Conservation (phyloP, 2,113 vertebrate genomes). For the Indicator indicator region DNA sequence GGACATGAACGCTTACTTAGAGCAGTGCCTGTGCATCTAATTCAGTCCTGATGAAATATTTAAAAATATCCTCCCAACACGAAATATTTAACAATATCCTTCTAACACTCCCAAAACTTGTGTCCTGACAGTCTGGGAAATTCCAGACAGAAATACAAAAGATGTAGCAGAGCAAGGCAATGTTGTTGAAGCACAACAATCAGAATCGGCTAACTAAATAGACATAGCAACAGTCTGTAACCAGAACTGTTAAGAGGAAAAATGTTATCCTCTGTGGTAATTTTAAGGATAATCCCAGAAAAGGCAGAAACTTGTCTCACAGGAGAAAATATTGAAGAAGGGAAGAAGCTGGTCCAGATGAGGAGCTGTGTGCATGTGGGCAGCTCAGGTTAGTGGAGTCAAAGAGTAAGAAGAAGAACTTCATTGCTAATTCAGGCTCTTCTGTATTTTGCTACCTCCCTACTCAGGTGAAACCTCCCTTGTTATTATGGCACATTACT, state of each 20-base stretch:
- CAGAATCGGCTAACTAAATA: background rate
- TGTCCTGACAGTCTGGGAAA: background rate
- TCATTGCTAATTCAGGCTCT: background rate
- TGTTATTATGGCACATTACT: background rate
- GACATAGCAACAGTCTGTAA: background rate
- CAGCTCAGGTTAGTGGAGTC: background rate
- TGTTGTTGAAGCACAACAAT: background rate
- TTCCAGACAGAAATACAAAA: background rate
- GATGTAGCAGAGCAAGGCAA: background rate
- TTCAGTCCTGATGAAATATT: background rate
- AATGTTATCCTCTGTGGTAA: background rate
- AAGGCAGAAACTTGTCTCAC: background rate
- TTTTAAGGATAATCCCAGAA: background rate
- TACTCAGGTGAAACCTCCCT: background rate
- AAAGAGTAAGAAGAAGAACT: background rate
- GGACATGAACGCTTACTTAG: background rate
- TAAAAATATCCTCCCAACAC: background rate
- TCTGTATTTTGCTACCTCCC: background rate
- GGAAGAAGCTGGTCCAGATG: background rate
- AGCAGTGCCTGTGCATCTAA: background rate
- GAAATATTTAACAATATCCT: too few species aligned
- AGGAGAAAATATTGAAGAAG: background rate
- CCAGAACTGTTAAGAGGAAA: background rate
- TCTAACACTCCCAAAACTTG: background rate
- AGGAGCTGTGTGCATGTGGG: rapidly evolving